Evolutionary conservation across 2,888 invertebrate species (phyloP), one percentile per base, ranked within the genome.

Genomic region (Limulus polyphemus): DNA sequence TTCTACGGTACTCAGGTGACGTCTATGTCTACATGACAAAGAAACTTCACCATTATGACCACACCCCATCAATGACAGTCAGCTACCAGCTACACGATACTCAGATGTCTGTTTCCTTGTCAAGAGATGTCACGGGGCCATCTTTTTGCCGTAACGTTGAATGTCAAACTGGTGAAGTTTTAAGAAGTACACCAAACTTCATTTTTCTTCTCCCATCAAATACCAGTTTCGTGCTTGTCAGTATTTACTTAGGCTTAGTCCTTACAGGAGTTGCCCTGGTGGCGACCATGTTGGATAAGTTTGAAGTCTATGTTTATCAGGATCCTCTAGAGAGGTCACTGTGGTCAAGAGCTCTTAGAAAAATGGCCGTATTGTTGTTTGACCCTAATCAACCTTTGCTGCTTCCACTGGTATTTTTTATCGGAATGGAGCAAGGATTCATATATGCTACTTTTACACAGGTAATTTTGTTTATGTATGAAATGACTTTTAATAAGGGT

Each of bases 401-500:
- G 58, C 49, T 69, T 17, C 69, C 69, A 16, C 62, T 69, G 60
- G 63, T 65, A 11, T 56, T 69, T 10, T 68, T 68, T 54, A 63
- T 61, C n/a, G 69, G 68, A 47, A 62, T 64, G 7, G 69, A 68
- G 55, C 69, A 69, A 59, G 69, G 68, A 32, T 68, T 68, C 54
- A 62, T 69, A 56, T 62, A 64, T 47, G 66, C 69, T 2, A 69
- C 69, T 62, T 69, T 69, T 56, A 68, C 69, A 9, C 67, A 65
- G 68, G 69, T 69, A 57, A 56, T 63, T 59, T 46, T 13, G 13
- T 32, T 32, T 32, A 32, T 32, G 32, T 32, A 32, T 7, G 17
- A 17, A 17, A 7, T 32, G 32, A 32, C 32, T 32, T 32, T 32
- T 32, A 32, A 32, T 32, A 32, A 32, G 32, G 32, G 32, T 3